Percentiles rank a stretch among this genome's conserved stretches.
Conservation (phyloP, 2,797 vertebrate genomes). For the Poecilia picta region DNA sequence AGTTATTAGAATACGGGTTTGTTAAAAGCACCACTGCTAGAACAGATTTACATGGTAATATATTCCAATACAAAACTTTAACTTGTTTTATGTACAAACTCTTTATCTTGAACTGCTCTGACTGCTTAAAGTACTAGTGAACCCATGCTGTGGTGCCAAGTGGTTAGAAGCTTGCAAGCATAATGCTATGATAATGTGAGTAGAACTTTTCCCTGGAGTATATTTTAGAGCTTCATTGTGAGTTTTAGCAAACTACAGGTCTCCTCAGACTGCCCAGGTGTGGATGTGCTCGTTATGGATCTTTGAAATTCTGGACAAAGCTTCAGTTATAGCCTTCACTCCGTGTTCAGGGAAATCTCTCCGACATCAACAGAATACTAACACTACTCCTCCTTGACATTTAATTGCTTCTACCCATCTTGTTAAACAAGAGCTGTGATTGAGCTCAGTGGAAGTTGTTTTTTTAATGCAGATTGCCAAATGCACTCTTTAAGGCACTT, state of each 20-base stretch:
- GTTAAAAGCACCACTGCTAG: background rate
- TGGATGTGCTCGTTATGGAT: constrained; percentile 11
- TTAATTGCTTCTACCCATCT: constrained; percentile 55
- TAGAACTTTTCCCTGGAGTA: constrained; percentile 27
- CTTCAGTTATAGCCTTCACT: constrained; percentile 44
- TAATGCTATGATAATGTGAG: constrained; percentile 47
- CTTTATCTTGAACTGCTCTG: constrained; percentile 21
- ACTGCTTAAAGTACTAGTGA: constrained; percentile 27
- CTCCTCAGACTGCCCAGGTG: constrained; percentile 15
- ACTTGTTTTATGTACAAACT: constrained; percentile 4
- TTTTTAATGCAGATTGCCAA: constrained; percentile 58
- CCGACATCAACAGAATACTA: constrained; percentile 50
- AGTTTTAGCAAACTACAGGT: constrained; percentile 40
- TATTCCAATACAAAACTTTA: constrained; percentile 10
- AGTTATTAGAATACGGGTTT: background rate
- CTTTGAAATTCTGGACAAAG: constrained; percentile 56
- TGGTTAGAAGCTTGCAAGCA: constrained; percentile 42
- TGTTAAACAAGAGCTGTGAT: constrained; percentile 69
- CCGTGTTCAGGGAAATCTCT: constrained; percentile 44
- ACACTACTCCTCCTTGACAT: constrained; percentile 33
- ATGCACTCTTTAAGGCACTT: constrained; percentile 40
- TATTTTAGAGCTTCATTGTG: constrained; percentile 38
- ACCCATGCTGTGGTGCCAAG: constrained; percentile 19
- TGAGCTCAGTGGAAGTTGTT: constrained; percentile 61
- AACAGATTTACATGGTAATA: background rate